Conservation (phyloP, 2,113 vertebrate genomes). For the Chaetodon auriga region DNA sequence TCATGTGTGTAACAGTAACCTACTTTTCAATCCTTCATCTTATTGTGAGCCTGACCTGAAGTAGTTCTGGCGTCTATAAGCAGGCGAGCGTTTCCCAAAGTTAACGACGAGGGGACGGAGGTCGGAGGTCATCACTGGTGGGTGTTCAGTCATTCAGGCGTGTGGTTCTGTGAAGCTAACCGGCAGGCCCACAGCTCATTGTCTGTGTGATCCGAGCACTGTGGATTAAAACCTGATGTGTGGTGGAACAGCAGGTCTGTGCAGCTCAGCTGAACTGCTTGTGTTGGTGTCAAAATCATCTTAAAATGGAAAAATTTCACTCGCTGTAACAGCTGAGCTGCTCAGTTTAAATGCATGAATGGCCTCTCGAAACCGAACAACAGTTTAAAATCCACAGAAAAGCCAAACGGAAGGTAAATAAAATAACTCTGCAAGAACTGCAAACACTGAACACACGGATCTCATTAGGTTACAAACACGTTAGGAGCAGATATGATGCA, state of each 20-base stretch:
- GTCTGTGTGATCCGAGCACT: neutral
- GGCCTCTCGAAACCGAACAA: neutral
- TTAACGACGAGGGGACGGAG: no score
- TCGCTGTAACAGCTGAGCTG: neutral
- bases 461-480: neutral
- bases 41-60: no score
- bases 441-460: neutral
- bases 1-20: no score
- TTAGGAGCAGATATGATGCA: no score
- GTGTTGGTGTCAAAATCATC: neutral
- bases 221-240: neutral
- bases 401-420: neutral
- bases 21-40: no score
- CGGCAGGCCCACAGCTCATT: neutral
- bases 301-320: conserved; percentile 1
- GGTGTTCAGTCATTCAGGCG: no score
- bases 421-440: no score
- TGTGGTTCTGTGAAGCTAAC: neutral
- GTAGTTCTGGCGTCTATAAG: no score
- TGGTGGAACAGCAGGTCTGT: neutral
- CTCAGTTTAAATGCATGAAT: neutral
- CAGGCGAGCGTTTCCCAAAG: no score
- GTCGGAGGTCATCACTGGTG: no score
- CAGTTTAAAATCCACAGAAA: neutral
- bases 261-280: neutral